Percentiles rank a stretch among this genome's conserved stretches.
phyloP scores from a whole-genome alignment of 23 tunicate species.

The Phallusia fumigata region DNA sequence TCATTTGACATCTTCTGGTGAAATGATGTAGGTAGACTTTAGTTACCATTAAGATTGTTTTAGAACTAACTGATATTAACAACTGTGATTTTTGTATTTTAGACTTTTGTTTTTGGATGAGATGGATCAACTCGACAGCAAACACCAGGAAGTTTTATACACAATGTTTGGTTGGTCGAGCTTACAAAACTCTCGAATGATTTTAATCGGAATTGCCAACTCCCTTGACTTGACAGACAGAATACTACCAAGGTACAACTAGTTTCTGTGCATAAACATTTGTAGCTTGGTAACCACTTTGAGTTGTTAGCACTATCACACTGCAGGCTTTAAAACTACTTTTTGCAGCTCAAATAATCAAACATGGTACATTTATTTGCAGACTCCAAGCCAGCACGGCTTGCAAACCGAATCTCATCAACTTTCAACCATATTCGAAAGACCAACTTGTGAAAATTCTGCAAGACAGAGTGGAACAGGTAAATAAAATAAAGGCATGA shows the following conservation, averaged over 20 bases:
- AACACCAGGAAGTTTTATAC: constrained; percentile 86
- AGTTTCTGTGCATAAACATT: too few relatives aligned
- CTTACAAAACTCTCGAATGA: constrained; percentile 46
- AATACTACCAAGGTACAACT: constrained; percentile 73
- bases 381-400: constrained; percentile 52
- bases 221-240: constrained; percentile 95
- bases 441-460: constrained; percentile 68
- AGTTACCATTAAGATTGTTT: too few relatives aligned
- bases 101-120: constrained; percentile 89
- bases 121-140: constrained; percentile 92
- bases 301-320: too few relatives aligned
- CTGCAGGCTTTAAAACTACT: too few relatives aligned
- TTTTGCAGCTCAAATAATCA: too few relatives aligned
- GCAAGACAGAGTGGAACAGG: constrained; percentile 67
- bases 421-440: constrained; percentile 72
- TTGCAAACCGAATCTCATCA: constrained; percentile 64
- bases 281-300: too few relatives aligned
- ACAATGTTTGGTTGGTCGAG: constrained; percentile 80
- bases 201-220: constrained; percentile 94
- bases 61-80: too few relatives aligned
- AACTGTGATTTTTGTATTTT: neutral
- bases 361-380: too few relatives aligned
- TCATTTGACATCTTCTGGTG: constrained; percentile 30
- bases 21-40: constrained; percentile 57
- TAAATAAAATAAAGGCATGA: constrained; percentile 31